These are phyloP conservation scores for Huso huso DNA, from an alignment of 2,797 vertebrate genomes.

Conservation along the genomic window DNA sequence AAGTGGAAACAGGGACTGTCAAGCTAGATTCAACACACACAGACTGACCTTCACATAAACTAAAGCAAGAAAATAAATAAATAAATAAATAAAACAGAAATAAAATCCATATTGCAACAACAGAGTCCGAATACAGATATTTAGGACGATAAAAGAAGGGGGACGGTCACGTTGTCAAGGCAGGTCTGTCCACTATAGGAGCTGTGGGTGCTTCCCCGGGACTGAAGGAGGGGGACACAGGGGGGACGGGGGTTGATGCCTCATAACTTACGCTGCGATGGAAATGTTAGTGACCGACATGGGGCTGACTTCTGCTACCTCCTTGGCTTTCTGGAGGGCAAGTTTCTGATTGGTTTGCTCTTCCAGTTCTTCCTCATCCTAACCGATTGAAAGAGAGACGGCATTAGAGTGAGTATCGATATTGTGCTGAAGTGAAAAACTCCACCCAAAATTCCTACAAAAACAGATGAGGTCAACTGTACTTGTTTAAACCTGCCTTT, in stretches of 20 bases:
- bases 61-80: neutral
- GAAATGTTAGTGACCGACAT: constrained; percentile 89
- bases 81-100: neutral
- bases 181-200: neutral
- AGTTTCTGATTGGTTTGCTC: constrained; percentile 91
- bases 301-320: constrained; percentile 94
- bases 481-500: no score
- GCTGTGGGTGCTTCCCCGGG: neutral
- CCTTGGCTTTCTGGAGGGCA: constrained; percentile 88
- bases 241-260: neutral
- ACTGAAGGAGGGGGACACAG: neutral
- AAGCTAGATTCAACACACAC: neutral
- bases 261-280: constrained; percentile 83
- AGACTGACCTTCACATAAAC: neutral
- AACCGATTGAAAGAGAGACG: constrained; percentile 15
- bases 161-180: constrained; percentile 7
- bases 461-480: no score
- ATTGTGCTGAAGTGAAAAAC: no score
- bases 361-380: constrained; percentile 96
- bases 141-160: neutral
- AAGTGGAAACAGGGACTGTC: constrained; percentile 8
- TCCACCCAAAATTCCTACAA: no score
- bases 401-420: no score
- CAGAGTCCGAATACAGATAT: neutral
- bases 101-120: neutral